Evolutionary conservation across 2,888 invertebrate genomes (phyloP).

Genomic region (Athripsodes cinereus): DNA sequence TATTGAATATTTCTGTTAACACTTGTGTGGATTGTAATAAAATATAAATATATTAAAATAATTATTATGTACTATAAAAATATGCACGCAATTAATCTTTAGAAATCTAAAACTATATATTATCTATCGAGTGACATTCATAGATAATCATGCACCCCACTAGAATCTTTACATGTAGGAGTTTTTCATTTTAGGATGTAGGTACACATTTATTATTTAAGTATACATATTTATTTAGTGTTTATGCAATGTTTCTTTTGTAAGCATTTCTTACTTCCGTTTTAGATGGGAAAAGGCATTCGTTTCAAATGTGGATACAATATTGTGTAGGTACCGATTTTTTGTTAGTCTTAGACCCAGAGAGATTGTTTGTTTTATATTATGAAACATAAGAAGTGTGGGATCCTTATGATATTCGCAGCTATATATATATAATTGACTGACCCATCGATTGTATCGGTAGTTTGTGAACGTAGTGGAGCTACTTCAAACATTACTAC

Average conservation of each 20-base stretch:
- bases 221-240: conserved; percentile 2
- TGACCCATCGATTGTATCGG: neutral
- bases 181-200: too few relatives aligned
- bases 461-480: neutral
- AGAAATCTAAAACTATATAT: too few relatives aligned
- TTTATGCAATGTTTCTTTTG: conserved; percentile 17
- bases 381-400: conserved; percentile 19
- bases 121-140: too few relatives aligned
- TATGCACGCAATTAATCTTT: too few relatives aligned
- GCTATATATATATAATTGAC: neutral
- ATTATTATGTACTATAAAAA: too few relatives aligned
- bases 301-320: conserved; percentile 6
- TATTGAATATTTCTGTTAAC: too few relatives aligned
- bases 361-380: neutral
- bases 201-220: neutral
- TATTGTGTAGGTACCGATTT: conserved; percentile 1
- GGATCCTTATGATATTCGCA: conserved; percentile 9
- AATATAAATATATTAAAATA: too few relatives aligned
- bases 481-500: neutral
- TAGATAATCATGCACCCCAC: too few relatives aligned
- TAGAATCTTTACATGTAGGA: too few relatives aligned
- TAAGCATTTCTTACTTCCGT: conserved; percentile 12
- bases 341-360: neutral
- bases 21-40: too few relatives aligned
- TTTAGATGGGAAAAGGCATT: conserved; percentile 2